Evolutionary conservation across 2,888 invertebrate genomes (phyloP).

Genomic region (Serripes groenlandicus): DNA sequence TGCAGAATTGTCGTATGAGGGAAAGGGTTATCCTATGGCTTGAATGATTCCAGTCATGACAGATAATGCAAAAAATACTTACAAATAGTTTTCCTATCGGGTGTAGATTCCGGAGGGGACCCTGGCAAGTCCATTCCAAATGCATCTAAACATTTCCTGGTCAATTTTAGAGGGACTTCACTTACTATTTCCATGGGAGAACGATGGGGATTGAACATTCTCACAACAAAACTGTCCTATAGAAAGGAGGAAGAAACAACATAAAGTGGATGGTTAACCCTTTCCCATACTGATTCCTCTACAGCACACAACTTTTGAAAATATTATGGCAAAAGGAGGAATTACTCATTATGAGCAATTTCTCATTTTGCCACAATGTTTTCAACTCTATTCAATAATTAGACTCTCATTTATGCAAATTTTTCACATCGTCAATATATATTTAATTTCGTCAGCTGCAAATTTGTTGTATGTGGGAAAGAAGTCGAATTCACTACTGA

Average conservation of each 20-base stretch:
- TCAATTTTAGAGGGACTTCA: slow-evolving; percentile 92
- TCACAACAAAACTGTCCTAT: slow-evolving; percentile 93
- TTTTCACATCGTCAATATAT: no score
- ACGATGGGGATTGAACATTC: slow-evolving; percentile 90
- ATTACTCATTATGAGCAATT: neutral
- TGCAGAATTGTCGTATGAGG: no score
- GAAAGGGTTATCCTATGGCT: no score
- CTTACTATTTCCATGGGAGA: slow-evolving; percentile 88
- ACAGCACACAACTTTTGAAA: no score
- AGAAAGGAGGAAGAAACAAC: neutral
- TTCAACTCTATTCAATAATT: neutral
- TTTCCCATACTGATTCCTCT: neutral
- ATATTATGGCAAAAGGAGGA: slow-evolving; percentile 1
- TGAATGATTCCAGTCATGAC: no score
- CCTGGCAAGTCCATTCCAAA: slow-evolving; percentile 90
- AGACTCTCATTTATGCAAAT: no score
- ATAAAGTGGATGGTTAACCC: neutral
- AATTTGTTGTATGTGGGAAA: no score
- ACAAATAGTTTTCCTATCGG: slow-evolving; percentile 84
- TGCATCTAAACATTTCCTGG: slow-evolving; percentile 92
- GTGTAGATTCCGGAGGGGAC: slow-evolving; percentile 90
- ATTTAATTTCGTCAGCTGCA: no score
- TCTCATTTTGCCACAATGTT: neutral
- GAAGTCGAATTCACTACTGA: no score
- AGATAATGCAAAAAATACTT: no score